Base-by-base conservation (phyloP, 1,140 invertebrate species). In the Drosophila pruinosa region DNA sequence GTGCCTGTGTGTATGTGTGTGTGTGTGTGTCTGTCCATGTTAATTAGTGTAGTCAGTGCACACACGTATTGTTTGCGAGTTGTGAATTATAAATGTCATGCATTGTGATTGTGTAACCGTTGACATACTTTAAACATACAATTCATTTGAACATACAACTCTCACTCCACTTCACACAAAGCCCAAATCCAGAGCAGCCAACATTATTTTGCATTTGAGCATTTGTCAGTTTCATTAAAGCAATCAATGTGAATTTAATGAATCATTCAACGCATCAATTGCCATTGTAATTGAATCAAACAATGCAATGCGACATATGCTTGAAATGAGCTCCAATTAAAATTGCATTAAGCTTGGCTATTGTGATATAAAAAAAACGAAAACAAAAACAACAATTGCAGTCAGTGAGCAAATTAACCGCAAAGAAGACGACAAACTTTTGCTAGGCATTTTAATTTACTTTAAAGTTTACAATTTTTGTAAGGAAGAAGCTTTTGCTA, bases 221-320 rank as follows among this genome's bases (percentile, higher is more conserved):
- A 52, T 52, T 52, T 52, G 28, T 52, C 47, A 52, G 12, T 14
- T 26, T 24, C 48, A 22, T 22, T 53, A 38, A 53, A 36, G 50
- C 50, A 36, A 36, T 36, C 50, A 53, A 53, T 53, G 50, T n/a
- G 17, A 21, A 38, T 36, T 38, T 7, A 38, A 36, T 53, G 14
- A 52, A 52, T 34, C 14, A 52, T 36, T 52, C 4, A 52, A 12
- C n/a, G 43, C 6, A 53, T 53, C 31, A 53, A 53, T 53, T 36
- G 17, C 28, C 0, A 41, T n/a, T n/a, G n/a, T n/a, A n/a, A n/a
- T n/a, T n/a, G n/a, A 48, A 21, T 8, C 14, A 4, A 2, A 7
- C 10, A 43, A 43, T 14, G 45, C 12, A 14, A 10, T 26, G n/a
- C 17, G 31, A 38, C 34, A 57, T 28, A n/a, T 41, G 36, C 24